These are phyloP conservation scores for Heliopora coerulea DNA, from an alignment of 92 coral and sea anemone species.

Conservation along the genomic window DNA sequence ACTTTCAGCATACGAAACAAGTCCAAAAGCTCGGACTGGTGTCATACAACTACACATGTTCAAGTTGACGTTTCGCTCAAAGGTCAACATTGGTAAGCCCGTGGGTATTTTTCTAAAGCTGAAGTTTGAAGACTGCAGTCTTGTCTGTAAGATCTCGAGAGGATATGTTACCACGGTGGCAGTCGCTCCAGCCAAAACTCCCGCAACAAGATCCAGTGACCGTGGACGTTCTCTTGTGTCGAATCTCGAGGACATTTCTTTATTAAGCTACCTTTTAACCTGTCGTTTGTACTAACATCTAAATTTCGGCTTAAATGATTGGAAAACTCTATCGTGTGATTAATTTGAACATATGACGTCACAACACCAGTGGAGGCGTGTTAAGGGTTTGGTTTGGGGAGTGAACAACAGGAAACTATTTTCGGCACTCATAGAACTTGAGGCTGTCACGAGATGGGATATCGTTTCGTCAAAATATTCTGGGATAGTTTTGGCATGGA, in stretches of 20 bases:
- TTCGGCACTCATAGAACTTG: too few species aligned
- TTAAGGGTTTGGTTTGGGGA: too few species aligned
- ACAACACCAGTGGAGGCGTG: too few species aligned
- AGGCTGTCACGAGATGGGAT: too few species aligned
- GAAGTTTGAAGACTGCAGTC: slow-evolving; percentile 92
- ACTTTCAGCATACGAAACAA: slow-evolving; percentile 71
- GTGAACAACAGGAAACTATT: too few species aligned
- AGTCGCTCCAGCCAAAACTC: slow-evolving; percentile 85
- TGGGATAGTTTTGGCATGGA: too few species aligned
- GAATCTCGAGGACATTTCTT: background rate
- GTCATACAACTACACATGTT: slow-evolving; percentile 52
- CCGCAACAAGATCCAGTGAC: slow-evolving; percentile 66
- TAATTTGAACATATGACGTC: too few species aligned
- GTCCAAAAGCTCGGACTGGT: background rate
- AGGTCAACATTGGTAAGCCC: slow-evolving; percentile 19
- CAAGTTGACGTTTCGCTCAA: slow-evolving; percentile 43
- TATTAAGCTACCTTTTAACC: too few species aligned
- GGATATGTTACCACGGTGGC: slow-evolving; percentile 83
- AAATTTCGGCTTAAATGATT: too few species aligned
- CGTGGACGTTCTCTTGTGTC: background rate
- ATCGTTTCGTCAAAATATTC: too few species aligned
- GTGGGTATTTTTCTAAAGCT: slow-evolving; percentile 53
- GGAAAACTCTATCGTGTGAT: too few species aligned
- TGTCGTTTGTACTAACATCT: too few species aligned
- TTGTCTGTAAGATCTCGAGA: slow-evolving; percentile 90